Percentiles rank a stretch among this genome's conserved stretches.
These are phyloP conservation scores for Rambutsinella grinnellia DNA, from an alignment of 2,888 invertebrate species.

Conservation along the genomic window DNA sequence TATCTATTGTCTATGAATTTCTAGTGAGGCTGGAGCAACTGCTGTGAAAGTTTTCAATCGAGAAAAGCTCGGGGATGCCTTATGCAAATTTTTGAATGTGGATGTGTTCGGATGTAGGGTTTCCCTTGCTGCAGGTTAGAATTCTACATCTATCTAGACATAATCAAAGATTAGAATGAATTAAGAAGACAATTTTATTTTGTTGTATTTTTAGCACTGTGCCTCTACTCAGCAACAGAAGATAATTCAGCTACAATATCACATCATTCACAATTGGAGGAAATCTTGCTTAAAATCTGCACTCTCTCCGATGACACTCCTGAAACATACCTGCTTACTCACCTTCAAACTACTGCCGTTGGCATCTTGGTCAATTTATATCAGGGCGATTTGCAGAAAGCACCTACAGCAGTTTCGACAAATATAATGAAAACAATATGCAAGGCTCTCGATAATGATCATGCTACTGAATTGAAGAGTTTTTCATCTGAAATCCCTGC, in stretches of 20 bases:
- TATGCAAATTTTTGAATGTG: conserved; percentile 75
- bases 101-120: conserved; percentile 73
- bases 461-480: conserved; percentile 65
- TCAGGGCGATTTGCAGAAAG: conserved; percentile 57
- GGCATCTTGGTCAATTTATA: conserved; percentile 68
- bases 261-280: conserved; percentile 72
- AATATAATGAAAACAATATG: conserved; percentile 69
- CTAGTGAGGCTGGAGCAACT: conserved; percentile 71
- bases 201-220: conserved; percentile 73
- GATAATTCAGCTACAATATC: conserved; percentile 76
- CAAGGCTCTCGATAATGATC: conserved; percentile 73
- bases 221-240: conserved; percentile 79
- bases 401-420: conserved; percentile 6
- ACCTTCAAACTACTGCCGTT: conserved; percentile 74
- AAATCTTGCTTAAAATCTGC: conserved; percentile 41
- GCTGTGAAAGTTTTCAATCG: conserved; percentile 78
- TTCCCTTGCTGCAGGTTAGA: conserved; percentile 62
- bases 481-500: conserved; percentile 56
- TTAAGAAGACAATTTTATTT: no score
- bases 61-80: conserved; percentile 74
- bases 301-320: conserved; percentile 15
- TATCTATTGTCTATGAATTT: conserved; percentile 38
- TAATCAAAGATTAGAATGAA: no score
- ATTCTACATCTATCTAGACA: conserved; percentile 30
- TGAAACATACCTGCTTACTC: conserved; percentile 30